Conservation (phyloP, 2,113 vertebrate genomes). For the Clupea harengus region DNA sequence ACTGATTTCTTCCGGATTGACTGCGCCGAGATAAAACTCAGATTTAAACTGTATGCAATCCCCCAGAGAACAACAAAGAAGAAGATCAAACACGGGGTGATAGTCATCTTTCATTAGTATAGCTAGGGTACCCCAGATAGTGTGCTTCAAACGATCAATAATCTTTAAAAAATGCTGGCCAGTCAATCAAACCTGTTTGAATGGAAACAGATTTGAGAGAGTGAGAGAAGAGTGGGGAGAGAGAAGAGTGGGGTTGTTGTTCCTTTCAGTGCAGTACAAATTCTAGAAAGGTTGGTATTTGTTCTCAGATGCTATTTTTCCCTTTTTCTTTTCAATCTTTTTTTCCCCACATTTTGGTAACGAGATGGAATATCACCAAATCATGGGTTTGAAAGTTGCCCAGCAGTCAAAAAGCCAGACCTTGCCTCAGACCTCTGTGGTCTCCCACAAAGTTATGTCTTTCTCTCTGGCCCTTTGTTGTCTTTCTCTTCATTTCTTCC, state of each 20-base stretch:
- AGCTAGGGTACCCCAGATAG: constrained; percentile 51
- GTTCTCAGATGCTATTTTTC: not conserved
- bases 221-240: too few species aligned
- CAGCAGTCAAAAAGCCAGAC: not conserved
- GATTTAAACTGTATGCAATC: constrained; percentile 68
- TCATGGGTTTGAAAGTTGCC: not conserved
- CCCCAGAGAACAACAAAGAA: constrained; percentile 41
- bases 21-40: constrained; percentile 20
- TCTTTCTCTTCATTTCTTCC: not conserved
- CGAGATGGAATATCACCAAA: not conserved
- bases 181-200: constrained; percentile 52
- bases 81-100: constrained; percentile 60
- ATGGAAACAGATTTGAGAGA: constrained; percentile 66
- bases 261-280: not conserved
- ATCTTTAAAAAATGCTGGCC: constrained; percentile 52
- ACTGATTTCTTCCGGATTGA: not conserved
- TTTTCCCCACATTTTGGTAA: not conserved
- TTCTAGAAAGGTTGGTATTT: not conserved
- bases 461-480: not conserved
- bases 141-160: constrained; percentile 64
- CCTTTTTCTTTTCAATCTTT: not conserved
- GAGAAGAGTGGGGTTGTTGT: constrained; percentile 8
- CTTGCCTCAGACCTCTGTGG: not conserved
- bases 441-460: not conserved
- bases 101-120: constrained; percentile 64